These are phyloP conservation scores for Neosilurus mollespiculum DNA, from an alignment of 2,797 vertebrate genomes.

Conservation along the genomic window DNA sequence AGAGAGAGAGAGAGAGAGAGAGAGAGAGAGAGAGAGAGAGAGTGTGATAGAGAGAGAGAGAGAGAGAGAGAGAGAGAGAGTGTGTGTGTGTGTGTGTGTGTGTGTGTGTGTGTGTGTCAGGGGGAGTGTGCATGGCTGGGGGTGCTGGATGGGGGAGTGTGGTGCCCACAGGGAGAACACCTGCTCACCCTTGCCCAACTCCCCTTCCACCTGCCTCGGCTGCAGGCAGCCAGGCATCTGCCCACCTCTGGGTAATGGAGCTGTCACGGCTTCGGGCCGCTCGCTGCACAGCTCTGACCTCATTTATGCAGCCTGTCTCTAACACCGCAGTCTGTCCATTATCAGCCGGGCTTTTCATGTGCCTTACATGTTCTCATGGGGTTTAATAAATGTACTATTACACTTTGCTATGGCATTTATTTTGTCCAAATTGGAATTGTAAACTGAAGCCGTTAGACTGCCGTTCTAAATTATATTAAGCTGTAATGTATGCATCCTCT, in stretches of 20 bases:
- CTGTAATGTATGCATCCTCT: neutral
- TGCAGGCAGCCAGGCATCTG: conserved; percentile 63
- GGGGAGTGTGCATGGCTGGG: conserved; percentile 46
- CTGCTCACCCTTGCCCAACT: conserved; percentile 53
- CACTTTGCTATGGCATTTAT: neutral
- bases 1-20: too few relatives aligned
- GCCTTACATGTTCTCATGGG: conserved; percentile 1
- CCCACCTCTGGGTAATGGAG: conserved; percentile 63
- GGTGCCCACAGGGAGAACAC: conserved; percentile 61
- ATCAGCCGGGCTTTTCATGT: conserved; percentile 32
- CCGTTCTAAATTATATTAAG: neutral
- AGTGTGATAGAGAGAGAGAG: too few relatives aligned
- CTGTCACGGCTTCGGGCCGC: conserved; percentile 58
- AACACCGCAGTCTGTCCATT: conserved; percentile 47
- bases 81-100: conserved; percentile 40
- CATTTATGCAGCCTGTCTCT: conserved; percentile 57
- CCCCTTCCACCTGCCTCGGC: conserved; percentile 55
- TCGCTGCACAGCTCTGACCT: conserved; percentile 54
- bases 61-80: too few relatives aligned
- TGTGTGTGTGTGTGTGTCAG: conserved; percentile 49
- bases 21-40: too few relatives aligned
- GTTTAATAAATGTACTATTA: neutral
- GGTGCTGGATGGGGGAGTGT: conserved; percentile 48
- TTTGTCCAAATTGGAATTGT: neutral
- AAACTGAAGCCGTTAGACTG: neutral